phyloP scores from a whole-genome alignment of 2,113 vertebrate genomes.

The Sinocyclocheilus anshuiensis region DNA sequence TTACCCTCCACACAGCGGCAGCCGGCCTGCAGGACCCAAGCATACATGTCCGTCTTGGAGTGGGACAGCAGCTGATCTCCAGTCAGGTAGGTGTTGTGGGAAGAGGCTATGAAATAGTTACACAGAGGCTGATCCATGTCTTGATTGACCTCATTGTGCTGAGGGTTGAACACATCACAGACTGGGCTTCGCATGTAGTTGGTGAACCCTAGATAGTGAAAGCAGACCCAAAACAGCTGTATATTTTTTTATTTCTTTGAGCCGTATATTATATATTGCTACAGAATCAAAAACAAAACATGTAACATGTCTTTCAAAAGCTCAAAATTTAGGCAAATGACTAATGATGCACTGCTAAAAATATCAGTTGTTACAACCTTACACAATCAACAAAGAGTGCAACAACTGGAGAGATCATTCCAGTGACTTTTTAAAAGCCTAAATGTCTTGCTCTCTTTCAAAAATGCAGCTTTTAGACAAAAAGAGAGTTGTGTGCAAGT shows the following conservation, averaged over 20 bases:
- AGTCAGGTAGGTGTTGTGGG: conserved; percentile 96
- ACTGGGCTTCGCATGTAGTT: conserved; percentile 93
- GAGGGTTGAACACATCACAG: conserved; percentile 89
- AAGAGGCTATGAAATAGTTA: conserved; percentile 95
- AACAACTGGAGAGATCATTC: background rate
- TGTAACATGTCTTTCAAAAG: background rate
- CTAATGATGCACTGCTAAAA: background rate
- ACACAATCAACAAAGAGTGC: background rate
- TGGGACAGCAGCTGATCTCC: conserved; percentile 96
- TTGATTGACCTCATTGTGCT: conserved; percentile 88
- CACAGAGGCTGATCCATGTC: conserved; percentile 96
- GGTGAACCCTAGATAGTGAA: conserved; percentile 83
- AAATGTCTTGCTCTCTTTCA: background rate
- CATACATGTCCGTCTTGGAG: conserved; percentile 94
- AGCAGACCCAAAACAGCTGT: background rate
- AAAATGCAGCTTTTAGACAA: background rate
- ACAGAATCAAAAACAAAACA: background rate
- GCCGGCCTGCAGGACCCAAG: conserved; percentile 91
- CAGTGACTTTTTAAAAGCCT: background rate
- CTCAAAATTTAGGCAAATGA: background rate
- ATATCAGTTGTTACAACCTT: no score
- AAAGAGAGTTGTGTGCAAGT: background rate
- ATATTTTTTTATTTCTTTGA: background rate
- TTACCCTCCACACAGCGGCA: conserved; percentile 95
- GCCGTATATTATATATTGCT: background rate